A percentile compares a stretch with the other conserved stretches of the same genome.
Evolutionary conservation across 2,888 invertebrate genomes (phyloP).

Genomic region (Quadroppia sp.): DNA sequence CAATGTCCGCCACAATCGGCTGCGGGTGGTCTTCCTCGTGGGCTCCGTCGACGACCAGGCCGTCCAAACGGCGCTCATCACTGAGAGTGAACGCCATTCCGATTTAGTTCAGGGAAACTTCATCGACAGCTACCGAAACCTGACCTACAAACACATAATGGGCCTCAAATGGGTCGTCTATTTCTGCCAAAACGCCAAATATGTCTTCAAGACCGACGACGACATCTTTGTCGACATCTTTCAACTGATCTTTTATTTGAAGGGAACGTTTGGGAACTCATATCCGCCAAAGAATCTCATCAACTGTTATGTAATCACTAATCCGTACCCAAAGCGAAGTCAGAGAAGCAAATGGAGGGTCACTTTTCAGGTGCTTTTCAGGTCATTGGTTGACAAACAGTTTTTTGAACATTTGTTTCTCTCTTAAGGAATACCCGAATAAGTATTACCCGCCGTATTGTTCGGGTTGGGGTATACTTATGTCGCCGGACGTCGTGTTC

Average conservation of each 20-base stretch:
- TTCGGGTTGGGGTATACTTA: conserved; percentile 54
- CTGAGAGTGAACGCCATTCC: conserved; percentile 45
- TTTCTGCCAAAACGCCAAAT: conserved; percentile 52
- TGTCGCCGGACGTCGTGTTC: conserved; percentile 51
- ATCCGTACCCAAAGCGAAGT: conserved; percentile 50
- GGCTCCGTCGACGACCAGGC: conserved; percentile 45
- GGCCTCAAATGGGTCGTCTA: conserved; percentile 53
- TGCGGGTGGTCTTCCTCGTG: conserved; percentile 48
- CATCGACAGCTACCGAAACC: conserved; percentile 54
- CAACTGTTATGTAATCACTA: conserved; percentile 47
- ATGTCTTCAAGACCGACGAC: conserved; percentile 55
- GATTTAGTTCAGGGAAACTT: conserved; percentile 51
- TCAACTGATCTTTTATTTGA: conserved; percentile 47
- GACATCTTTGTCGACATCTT: conserved; percentile 55
- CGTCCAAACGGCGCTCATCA: conserved; percentile 43
- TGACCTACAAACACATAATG: conserved; percentile 56
- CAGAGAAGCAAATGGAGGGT: conserved; percentile 54
- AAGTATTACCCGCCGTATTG: conserved; percentile 55
- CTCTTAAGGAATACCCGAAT: conserved; percentile 51
- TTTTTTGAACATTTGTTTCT: background rate
- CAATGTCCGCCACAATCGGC: conserved; percentile 42
- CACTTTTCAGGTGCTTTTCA: conserved; percentile 44
- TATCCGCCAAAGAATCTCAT: conserved; percentile 46
- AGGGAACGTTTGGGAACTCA: conserved; percentile 45
- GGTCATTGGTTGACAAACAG: background rate